A percentile compares a stretch with the other conserved stretches of the same genome.
These are phyloP conservation scores for Argynnis bischoffii DNA, from an alignment of 2,888 invertebrate species.

Conservation along the genomic window DNA sequence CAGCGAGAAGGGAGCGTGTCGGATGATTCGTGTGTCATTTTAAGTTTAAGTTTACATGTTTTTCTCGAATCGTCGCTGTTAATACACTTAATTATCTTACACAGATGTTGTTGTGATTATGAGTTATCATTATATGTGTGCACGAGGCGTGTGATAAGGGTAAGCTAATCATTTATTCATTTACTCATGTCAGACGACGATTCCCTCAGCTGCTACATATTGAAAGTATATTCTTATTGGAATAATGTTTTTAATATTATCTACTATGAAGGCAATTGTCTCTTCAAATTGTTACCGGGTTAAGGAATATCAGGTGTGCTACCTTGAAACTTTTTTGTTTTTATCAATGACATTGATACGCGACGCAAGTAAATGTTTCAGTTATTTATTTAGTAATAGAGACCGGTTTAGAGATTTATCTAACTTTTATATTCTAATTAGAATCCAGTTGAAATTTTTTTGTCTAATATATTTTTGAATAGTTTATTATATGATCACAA, in stretches of 20 bases:
- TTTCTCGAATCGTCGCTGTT: constrained; percentile 58
- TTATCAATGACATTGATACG: constrained; percentile 38
- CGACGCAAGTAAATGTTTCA: constrained; percentile 31
- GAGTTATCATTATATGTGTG: constrained; percentile 70
- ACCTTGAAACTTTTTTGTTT: constrained; percentile 34
- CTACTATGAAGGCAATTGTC: constrained; percentile 13
- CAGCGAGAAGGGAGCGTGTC: constrained; percentile 45
- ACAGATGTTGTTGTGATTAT: constrained; percentile 73
- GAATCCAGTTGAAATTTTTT: constrained; percentile 7
- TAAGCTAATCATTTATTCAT: constrained; percentile 61
- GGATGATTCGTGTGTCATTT: constrained; percentile 55
- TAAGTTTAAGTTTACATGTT: constrained; percentile 72
- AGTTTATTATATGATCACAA: too few relatives aligned
- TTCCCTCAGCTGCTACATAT: constrained; percentile 46
- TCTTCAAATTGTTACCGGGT: constrained; percentile 6
- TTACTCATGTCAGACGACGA: constrained; percentile 55
- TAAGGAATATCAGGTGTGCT: constrained; percentile 15
- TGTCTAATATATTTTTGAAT: background rate
- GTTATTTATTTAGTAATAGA: constrained; percentile 36
- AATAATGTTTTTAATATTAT: constrained; percentile 38
- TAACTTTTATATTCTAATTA: constrained; percentile 29
- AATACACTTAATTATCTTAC: constrained; percentile 54
- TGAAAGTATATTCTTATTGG: constrained; percentile 44
- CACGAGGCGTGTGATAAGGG: constrained; percentile 73
- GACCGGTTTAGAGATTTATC: constrained; percentile 37